A percentile compares a stretch with the other conserved stretches of the same genome.
Evolutionary conservation across 2,888 invertebrate species (phyloP).

Genomic region (Mayetiola destructor): DNA sequence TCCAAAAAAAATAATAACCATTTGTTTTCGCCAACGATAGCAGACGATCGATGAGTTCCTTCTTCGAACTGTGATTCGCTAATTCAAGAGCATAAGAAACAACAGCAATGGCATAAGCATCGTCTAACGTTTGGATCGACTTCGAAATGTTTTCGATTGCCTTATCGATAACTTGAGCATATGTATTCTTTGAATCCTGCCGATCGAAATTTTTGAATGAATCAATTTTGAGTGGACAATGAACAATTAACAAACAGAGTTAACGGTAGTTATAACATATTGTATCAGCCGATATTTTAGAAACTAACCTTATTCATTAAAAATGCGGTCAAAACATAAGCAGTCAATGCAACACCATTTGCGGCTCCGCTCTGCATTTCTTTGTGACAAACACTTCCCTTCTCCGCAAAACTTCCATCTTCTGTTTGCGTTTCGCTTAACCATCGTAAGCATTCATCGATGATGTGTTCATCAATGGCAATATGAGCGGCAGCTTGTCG

Average conservation of each 20-base stretch:
- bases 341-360: slow-evolving; percentile 59
- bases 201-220: too few species aligned
- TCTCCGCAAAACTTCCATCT: slow-evolving; percentile 69
- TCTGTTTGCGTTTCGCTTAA: slow-evolving; percentile 48
- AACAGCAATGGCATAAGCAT: slow-evolving; percentile 63
- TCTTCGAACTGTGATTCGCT: slow-evolving; percentile 55
- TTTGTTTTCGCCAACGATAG: slow-evolving; percentile 36
- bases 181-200: not conserved
- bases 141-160: slow-evolving; percentile 62
- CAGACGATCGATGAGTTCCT: slow-evolving; percentile 42
- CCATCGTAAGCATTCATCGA: slow-evolving; percentile 51
- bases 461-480: slow-evolving; percentile 46
- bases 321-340: slow-evolving; percentile 62
- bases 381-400: slow-evolving; percentile 46
- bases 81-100: slow-evolving; percentile 63
- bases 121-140: slow-evolving; percentile 47
- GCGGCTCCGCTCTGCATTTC: slow-evolving; percentile 57
- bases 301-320: slow-evolving; percentile 45
- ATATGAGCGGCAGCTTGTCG: slow-evolving; percentile 50
- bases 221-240: not conserved
- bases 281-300: too few species aligned
- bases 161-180: slow-evolving; percentile 45
- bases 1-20: too few species aligned
- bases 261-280: too few species aligned
- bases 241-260: not conserved